Evolutionary conservation across 1,140 invertebrate genomes (phyloP), one percentile per base, ranked within the genome.

Genomic region (Lysiphlebus fabarum): DNA sequence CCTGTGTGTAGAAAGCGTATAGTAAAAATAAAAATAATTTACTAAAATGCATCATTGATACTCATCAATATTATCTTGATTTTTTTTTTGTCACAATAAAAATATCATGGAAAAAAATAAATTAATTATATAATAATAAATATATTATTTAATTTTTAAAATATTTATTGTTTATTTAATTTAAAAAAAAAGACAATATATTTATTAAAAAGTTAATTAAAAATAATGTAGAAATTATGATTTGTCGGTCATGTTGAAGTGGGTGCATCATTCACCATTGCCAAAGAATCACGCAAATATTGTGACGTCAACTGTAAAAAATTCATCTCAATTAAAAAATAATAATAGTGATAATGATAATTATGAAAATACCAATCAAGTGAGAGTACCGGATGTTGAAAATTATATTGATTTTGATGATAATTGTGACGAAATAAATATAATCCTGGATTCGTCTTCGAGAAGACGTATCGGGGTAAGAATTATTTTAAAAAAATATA

Each of bases 221-320:
- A n/a, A 58, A 66, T 65, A 56, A 67, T 70, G 67, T 66, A 59
- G 66, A 40, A 47, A 56, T 60, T 57, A 58, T 63, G 54, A 42
- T 40, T 37, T 47, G 53, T 38, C 60, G 51, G 64, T 55, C 59
- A 79, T 79, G 77, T 70, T 79, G 68, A 79, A 79, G 75, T 79
- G 76, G 75, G 75, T 77, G 53, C 75, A 76, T 59, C 75, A 79
- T 44, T 71, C 73, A 54, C 67, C 70, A 59, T 51, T 70, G 57
- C 64, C 68, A 36, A 75, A 73, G 64, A 70, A 72, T 67, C 70
- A 70, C 53, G 60, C 51, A 17, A 57, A 55, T 45, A 47, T 55
- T 54, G 48, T 56, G 59, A 42, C 51, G 12, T 47, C 57, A 9
- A 17, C 26, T 7, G 41, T 56, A 8, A 53, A 58, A 40, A 42